Evolutionary conservation across 1,140 invertebrate species (phyloP), one percentile per base, ranked within the genome.

Genomic region (Harpegnathos saltator): DNA sequence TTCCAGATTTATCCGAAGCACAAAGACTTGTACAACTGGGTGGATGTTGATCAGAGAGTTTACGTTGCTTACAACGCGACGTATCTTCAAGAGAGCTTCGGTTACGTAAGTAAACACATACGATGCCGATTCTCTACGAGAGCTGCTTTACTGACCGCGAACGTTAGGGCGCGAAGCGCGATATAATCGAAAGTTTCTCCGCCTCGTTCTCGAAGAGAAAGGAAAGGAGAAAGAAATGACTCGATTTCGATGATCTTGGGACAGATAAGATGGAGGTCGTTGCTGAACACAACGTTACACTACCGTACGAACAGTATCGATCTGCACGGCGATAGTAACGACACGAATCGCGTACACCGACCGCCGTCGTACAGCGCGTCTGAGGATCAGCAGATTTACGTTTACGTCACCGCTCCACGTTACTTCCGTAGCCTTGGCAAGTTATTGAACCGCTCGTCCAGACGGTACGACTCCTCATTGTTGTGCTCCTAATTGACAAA

Each of bases 261-360:
- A 90, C 90, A 93, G 92, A 93, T 93, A 92, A 93, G 89, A 87
- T 93, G 92, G 92, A 88, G 84, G 89, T 92, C 91, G 86, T 88
- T 93, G 68, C 86, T 93, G 52, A 91, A 93, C 56, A 81, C 84
- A 48, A 92, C 88, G 68, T 54, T 93, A 75, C 73, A 85, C 86
- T 59, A 82, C 56, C 75, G 33, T n/a, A 26, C 14, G 9, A 75
- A 65, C 26, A 22, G 44, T 83, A 85, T 87, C 66, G 86, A 89
- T 68, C 68, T 89, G n/a, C 85, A 91, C 71, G 84, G 61, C 68
- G 89, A 87, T 38, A 89, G 88, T 71, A 80, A 72, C 63, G 84
- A 77, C 38, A 85, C 83, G 80, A 77, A 50, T 50, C 5, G 12
- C n/a, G 24, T 62, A 69, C 44, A 59, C 12, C 17, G 54, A 82